Conservation (phyloP, 2,797 vertebrate species). For the Anguilla obscura region DNA sequence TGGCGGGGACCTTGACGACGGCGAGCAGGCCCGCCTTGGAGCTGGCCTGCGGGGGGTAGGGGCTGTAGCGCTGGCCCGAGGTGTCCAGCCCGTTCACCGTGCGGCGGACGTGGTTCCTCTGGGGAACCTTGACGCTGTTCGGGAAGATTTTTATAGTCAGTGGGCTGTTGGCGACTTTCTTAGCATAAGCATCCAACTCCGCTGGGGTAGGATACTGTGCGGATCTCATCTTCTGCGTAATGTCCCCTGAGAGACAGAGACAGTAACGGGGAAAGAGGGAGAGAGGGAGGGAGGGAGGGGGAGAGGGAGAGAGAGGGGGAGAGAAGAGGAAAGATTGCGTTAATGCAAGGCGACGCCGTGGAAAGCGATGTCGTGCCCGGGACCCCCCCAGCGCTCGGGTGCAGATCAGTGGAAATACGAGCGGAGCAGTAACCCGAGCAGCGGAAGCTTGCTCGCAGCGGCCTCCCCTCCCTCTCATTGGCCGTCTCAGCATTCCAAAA, state of each 20-base stretch:
- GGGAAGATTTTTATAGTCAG: constrained; percentile 99
- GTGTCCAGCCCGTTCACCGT: constrained; percentile 99
- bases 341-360: not conserved
- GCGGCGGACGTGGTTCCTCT: constrained; percentile 96
- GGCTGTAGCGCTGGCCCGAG: constrained; percentile 95
- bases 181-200: constrained; percentile 99
- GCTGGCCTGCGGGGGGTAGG: constrained; percentile 92
- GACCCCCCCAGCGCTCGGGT: not conserved
- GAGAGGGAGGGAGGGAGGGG: not conserved
- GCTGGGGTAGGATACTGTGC: constrained; percentile 99
- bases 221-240: constrained; percentile 99
- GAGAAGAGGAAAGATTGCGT: not conserved
- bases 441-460: not conserved
- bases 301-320: constrained; percentile 22
- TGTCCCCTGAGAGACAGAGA: constrained; percentile 84
- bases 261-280: not conserved
- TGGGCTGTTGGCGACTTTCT: constrained; percentile 98
- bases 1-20: constrained; percentile 87
- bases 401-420: constrained; percentile 27
- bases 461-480: not conserved
- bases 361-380: constrained; percentile 19
- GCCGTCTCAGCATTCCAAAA: constrained; percentile 12
- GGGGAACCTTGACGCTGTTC: constrained; percentile 99
- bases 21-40: constrained; percentile 94
- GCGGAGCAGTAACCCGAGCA: not conserved